Base-by-base conservation (phyloP, 2,888 invertebrate species). In the Gastrophysa polygoni region DNA sequence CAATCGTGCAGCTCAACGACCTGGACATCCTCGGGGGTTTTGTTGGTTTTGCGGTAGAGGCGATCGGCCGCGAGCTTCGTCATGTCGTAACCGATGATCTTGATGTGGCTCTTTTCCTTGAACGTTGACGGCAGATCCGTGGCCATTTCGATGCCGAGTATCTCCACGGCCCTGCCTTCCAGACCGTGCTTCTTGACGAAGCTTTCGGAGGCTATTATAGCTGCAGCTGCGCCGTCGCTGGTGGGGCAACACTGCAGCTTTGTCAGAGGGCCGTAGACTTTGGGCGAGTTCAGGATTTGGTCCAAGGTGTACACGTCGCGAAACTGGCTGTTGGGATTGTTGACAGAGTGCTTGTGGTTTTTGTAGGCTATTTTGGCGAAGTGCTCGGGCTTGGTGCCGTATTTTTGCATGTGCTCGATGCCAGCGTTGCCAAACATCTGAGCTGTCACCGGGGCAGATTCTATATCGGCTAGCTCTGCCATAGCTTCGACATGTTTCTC, bases 211-310 rank as follows among this genome's bases (percentile, higher is more conserved):
- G 91, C 96, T 44, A 99, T 75, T 63, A 99, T 87, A 0, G 92
- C 97, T 20, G 97, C 96, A 20, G 95, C 98, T 0, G 96, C 89
- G n/a, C 99, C 99, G 82, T 99, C 98, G 49, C 97, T 98, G 0
- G 98, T 99, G 0, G 98, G 98, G 78, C 98, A 98, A 81, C 99
- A 99, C 79, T 98, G 97, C 10, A 98, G 84, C 79, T 98, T 97
- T 1, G 98, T 99, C 49, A 99, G 83, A 0, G 95, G 94, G 2
- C 93, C 96, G 82, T 91, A 94, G 67, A 99, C 89, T 77, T 87
- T 86, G n/a, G 94, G 91, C 0, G 98, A 93, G 10, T 90, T 89
- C 78, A 92, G 83, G 61, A 99, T 93, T 83, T 99, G 91, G 61
- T 98, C 93, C 66, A 98, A 82, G 0, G 91, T 89, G 78, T 98